Base-by-base conservation (phyloP, 2,888 invertebrate species). In the Drosophila macrospina region DNA sequence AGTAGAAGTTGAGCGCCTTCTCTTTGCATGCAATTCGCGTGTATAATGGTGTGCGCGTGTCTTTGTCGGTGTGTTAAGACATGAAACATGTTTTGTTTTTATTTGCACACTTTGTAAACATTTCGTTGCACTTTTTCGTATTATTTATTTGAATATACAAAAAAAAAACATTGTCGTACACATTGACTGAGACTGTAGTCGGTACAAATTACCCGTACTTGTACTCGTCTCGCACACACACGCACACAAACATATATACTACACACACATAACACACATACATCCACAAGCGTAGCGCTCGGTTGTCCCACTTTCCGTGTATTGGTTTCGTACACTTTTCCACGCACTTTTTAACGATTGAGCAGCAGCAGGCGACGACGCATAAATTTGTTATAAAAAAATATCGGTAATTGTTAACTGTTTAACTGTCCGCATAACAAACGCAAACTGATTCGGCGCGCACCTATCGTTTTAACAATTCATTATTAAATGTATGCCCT, bases 271-370 rank as follows among this genome's bases (percentile, higher is more conserved):
- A 56, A 55, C 54, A 56, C 56, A 57, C 61, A 55, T 57, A 59
- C 61, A 39, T 59, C 28, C 66, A 59, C 56, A 64, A 69, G 71
- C 86, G 64, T 67, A 80, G 68, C 60, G 80, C 87, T 84, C 81
- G 87, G 76, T 88, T 83, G 83, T 88, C 83, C 83, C 83, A 83
- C 83, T 83, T 83, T 83, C 88, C 74, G 83, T 88, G 83, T 83
- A 88, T 88, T 83, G 88, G 88, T 88, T 86, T 80, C 83, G 86
- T 82, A 88, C 83, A 88, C 83, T 83, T 87, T 88, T 83, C 78
- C 83, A 88, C 83, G 86, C 83, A 83, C 83, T 80, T 88, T 86
- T 83, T 78, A 77, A 79, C 79, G 79, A 79, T 78, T 77, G 47
- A 74, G 57, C 66, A 74, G 69, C 74, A 75, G 63, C 74, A 78